phyloP scores from a whole-genome alignment of 2,888 invertebrate genomes.

The Acronicta alni region DNA sequence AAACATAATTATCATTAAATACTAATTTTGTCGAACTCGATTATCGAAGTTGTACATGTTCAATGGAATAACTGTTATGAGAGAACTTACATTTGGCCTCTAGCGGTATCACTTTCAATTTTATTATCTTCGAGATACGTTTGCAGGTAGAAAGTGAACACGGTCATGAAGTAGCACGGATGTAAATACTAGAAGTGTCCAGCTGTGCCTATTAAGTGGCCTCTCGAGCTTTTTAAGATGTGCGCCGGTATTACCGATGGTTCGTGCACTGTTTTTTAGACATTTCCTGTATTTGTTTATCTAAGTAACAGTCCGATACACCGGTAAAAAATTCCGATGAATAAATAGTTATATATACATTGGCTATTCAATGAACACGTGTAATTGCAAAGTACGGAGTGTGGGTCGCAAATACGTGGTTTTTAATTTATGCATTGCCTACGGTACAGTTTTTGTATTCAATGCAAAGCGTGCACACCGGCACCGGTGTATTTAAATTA shows the following conservation, averaged over 20 bases:
- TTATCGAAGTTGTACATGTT: conserved; percentile 42
- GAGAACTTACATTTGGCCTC: conserved; percentile 50
- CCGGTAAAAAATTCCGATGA: conserved; percentile 32
- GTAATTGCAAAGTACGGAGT: conserved; percentile 26
- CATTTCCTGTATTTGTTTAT: conserved; percentile 47
- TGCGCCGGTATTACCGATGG: conserved; percentile 45
- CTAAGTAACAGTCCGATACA: conserved; percentile 31
- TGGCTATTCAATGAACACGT: conserved; percentile 24
- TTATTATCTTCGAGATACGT: conserved; percentile 61
- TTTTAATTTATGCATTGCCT: conserved; percentile 18
- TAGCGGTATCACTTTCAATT: conserved; percentile 65
- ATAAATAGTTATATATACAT: conserved; percentile 30
- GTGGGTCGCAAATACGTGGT: conserved; percentile 13
- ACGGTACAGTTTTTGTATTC: conserved; percentile 13
- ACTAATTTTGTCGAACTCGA: conserved; percentile 35
- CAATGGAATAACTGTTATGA: conserved; percentile 26
- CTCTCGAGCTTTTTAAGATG: conserved; percentile 43
- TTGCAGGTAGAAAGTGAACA: conserved; percentile 71
- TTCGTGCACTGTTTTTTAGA: conserved; percentile 24
- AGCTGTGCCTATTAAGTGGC: conserved; percentile 59
- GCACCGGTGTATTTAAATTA: conserved; percentile 9
- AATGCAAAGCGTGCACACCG: conserved; percentile 1
- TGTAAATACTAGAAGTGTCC: conserved; percentile 64
- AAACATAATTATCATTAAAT: conserved; percentile 38
- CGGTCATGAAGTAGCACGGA: conserved; percentile 57